These are phyloP conservation scores for Hemicordylus capensis DNA, from an alignment of 2,113 vertebrate species.

Conservation along the genomic window DNA sequence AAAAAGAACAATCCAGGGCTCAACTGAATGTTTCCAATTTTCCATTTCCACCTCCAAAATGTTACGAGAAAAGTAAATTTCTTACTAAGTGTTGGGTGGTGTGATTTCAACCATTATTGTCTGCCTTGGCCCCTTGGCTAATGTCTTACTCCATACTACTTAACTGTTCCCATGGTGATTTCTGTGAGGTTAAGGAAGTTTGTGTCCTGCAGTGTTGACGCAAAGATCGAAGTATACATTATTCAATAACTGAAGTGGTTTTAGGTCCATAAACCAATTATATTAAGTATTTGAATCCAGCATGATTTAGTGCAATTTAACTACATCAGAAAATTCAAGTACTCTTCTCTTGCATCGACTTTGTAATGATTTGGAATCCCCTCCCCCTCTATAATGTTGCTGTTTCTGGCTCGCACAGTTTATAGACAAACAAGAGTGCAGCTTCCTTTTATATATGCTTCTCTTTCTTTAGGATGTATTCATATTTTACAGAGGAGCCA, in stretches of 20 bases:
- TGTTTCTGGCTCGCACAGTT: not conserved
- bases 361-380: not conserved
- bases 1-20: not conserved
- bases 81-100: not conserved
- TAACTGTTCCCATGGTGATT: not conserved
- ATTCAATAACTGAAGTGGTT: not conserved
- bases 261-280: not conserved
- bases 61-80: not conserved
- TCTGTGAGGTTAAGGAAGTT: not conserved
- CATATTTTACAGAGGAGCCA: slow-evolving; percentile 21
- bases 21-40: no score
- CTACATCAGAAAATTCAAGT: not conserved
- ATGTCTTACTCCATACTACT: not conserved
- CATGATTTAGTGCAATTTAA: not conserved
- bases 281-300: not conserved
- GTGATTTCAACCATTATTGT: not conserved
- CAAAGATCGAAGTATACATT: not conserved
- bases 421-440: not conserved
- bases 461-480: not conserved
- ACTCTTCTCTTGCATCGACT: not conserved
- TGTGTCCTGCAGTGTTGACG: not conserved
- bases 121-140: not conserved
- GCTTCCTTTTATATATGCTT: not conserved
- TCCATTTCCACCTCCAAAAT: not conserved
- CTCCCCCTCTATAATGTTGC: not conserved